Conservation (phyloP, 1,140 invertebrate genomes). For the Drusus annulatus region DNA sequence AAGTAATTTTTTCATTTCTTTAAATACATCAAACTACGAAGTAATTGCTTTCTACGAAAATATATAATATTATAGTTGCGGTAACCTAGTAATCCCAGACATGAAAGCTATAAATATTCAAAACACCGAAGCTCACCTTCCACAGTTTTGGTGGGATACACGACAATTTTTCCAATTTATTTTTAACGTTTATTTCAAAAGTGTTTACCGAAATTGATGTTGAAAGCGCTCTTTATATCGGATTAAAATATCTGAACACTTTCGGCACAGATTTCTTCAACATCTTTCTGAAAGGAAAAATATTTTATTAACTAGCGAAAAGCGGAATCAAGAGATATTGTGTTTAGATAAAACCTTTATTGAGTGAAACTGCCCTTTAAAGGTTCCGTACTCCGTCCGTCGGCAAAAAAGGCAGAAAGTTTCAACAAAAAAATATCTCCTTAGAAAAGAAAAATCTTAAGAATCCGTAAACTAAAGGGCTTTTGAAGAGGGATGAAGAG, state of each 20-base stretch:
- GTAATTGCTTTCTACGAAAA: no score
- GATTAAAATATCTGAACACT: background rate
- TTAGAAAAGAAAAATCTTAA: constrained; percentile 6
- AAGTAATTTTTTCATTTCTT: no score
- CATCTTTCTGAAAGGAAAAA: background rate
- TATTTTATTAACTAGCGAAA: background rate
- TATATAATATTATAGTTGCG: no score
- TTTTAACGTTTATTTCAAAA: no score
- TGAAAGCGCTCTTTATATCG: no score
- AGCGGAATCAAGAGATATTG: background rate
- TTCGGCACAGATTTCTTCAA: background rate
- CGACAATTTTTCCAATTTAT: no score
- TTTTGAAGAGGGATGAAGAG: background rate
- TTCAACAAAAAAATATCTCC: background rate
- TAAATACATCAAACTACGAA: no score
- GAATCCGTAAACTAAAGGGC: constrained; percentile 25
- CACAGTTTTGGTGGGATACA: no score
- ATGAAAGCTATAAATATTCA: no score
- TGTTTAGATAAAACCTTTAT: background rate
- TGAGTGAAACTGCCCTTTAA: background rate
- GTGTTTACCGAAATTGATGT: no score
- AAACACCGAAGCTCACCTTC: no score
- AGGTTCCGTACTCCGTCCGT: background rate
- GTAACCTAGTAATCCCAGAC: no score
- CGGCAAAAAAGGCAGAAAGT: background rate